Percentiles rank a stretch among this genome's conserved stretches.
phyloP scores from a whole-genome alignment of 2,888 invertebrate genomes.

The Dasypolia templi region DNA sequence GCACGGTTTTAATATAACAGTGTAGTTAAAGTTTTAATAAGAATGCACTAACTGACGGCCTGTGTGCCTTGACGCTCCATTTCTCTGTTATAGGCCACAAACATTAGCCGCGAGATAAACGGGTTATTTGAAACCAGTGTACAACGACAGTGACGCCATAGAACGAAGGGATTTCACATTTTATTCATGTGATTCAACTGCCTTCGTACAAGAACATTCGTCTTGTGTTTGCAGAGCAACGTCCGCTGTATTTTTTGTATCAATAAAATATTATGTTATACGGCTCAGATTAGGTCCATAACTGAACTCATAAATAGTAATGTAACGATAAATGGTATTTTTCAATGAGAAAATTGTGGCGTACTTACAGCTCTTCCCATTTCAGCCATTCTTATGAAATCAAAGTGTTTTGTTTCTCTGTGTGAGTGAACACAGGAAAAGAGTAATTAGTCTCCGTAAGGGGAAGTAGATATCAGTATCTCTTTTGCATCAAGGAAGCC shows the following conservation, averaged over 20 bases:
- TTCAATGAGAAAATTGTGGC: slow-evolving; percentile 10
- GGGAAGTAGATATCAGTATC: neutral
- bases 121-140: slow-evolving; percentile 63
- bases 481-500: slow-evolving; percentile 25
- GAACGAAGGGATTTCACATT: slow-evolving; percentile 60
- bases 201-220: slow-evolving; percentile 54
- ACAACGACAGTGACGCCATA: slow-evolving; percentile 44
- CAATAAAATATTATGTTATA: slow-evolving; percentile 56
- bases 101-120: slow-evolving; percentile 59
- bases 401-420: neutral
- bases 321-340: slow-evolving; percentile 14
- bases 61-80: slow-evolving; percentile 54
- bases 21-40: slow-evolving; percentile 57
- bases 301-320: slow-evolving; percentile 53
- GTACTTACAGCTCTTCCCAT: neutral
- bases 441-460: slow-evolving; percentile 23
- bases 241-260: slow-evolving; percentile 59
- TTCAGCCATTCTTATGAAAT: slow-evolving; percentile 3
- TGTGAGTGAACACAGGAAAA: slow-evolving; percentile 14
- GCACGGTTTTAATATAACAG: slow-evolving; percentile 46
- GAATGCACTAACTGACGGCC: slow-evolving; percentile 42
- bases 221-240: slow-evolving; percentile 52
- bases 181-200: slow-evolving; percentile 63
- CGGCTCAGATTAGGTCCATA: slow-evolving; percentile 40
- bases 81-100: slow-evolving; percentile 52